Percentiles rank a stretch among this genome's conserved stretches.
phyloP scores from a whole-genome alignment of 2,113 vertebrate genomes.

The Chroicocephalus ridibundus region DNA sequence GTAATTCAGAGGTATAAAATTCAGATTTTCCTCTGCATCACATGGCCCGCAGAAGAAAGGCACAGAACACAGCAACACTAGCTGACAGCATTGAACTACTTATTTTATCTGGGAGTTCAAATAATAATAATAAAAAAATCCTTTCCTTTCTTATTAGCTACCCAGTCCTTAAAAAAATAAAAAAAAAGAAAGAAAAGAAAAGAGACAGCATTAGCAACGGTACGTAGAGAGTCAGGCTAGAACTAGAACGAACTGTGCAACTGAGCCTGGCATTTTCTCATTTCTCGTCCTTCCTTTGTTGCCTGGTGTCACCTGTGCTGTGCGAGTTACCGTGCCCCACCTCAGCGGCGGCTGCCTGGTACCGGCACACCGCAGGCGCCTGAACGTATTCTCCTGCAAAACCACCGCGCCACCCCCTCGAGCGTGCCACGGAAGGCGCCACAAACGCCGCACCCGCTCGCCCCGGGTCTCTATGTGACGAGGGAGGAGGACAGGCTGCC shows the following conservation, averaged over 20 bases:
- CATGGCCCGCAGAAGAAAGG: neutral
- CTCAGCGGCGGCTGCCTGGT: neutral
- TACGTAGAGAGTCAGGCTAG: neutral
- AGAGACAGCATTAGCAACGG: neutral
- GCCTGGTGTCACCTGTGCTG: slow-evolving; percentile 36
- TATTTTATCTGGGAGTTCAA: neutral
- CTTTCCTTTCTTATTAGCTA: neutral
- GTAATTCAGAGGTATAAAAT: neutral
- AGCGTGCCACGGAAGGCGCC: neutral
- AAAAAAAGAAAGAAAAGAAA: neutral
- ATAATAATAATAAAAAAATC: neutral
- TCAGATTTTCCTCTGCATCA: neutral
- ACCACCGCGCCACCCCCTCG: neutral
- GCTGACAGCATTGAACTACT: neutral
- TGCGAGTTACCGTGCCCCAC: neutral
- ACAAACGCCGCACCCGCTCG: neutral
- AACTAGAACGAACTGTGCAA: neutral
- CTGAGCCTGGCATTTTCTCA: neutral
- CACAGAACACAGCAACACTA: neutral
- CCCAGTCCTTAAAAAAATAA: no score
- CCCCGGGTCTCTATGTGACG: neutral
- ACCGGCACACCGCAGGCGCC: neutral
- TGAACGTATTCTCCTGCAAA: neutral
- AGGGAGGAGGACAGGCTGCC: neutral
- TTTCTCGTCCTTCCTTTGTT: slow-evolving; percentile 41